Conservation (phyloP, 2,113 vertebrate species). For the Brachyistius frenatus region DNA sequence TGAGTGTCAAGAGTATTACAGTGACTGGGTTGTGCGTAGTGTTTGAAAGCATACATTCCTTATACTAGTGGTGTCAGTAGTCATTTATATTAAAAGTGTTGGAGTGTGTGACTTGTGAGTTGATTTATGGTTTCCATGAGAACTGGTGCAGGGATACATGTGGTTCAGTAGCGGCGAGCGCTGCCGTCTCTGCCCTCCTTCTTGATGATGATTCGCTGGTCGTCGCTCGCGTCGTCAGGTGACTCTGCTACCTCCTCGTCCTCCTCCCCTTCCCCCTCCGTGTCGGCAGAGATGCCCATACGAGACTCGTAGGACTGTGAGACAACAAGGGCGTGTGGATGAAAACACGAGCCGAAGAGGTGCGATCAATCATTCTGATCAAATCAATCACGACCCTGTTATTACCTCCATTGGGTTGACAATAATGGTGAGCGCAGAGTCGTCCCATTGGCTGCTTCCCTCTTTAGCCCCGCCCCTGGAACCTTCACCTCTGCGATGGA, state of each 20-base stretch:
- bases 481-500: slow-evolving; percentile 87
- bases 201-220: slow-evolving; percentile 91
- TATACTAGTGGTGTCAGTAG: slow-evolving; percentile 82
- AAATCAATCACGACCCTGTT: neutral
- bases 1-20: slow-evolving; percentile 69
- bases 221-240: slow-evolving; percentile 84
- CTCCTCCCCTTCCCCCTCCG: slow-evolving; percentile 81
- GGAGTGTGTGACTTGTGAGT: slow-evolving; percentile 73
- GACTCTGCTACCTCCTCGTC: slow-evolving; percentile 92
- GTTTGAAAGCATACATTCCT: slow-evolving; percentile 87
- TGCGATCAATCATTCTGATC: neutral
- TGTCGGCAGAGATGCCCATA: slow-evolving; percentile 81
- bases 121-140: slow-evolving; percentile 74
- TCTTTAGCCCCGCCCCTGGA: slow-evolving; percentile 85
- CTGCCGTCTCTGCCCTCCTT: slow-evolving; percentile 81
- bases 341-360: neutral
- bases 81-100: slow-evolving; percentile 78
- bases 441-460: slow-evolving; percentile 92
- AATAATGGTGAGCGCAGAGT: slow-evolving; percentile 97
- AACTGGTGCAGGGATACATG: slow-evolving; percentile 62
- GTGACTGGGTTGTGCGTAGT: slow-evolving; percentile 78
- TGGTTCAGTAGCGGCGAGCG: slow-evolving; percentile 87
- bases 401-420: slow-evolving; percentile 99
- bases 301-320: slow-evolving; percentile 84
- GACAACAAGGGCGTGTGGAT: neutral